Conservation (phyloP, 2,888 invertebrate genomes). For the Pycnomerus fuliginosus region DNA sequence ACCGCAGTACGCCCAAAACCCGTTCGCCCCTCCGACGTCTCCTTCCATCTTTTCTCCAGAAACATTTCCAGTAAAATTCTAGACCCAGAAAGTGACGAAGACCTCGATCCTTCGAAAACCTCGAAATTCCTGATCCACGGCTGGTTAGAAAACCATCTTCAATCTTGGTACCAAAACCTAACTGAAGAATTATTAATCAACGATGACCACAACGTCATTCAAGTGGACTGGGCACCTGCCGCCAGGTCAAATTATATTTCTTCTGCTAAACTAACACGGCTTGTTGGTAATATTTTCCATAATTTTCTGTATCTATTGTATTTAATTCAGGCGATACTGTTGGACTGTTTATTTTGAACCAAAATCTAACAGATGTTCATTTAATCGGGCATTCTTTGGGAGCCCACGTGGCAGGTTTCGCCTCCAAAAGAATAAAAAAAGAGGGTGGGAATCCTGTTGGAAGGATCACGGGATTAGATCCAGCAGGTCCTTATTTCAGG, state of each 20-base stretch:
- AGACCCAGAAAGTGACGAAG: not conserved
- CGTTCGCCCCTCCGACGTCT: slow-evolving; percentile 12
- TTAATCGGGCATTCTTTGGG: slow-evolving; percentile 44
- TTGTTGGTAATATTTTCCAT: slow-evolving; percentile 31
- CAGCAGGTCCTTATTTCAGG: slow-evolving; percentile 48
- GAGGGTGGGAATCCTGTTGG: slow-evolving; percentile 44
- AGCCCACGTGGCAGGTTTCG: slow-evolving; percentile 37
- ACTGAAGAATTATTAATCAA: slow-evolving; percentile 49
- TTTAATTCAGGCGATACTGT: too few species aligned
- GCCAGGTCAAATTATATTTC: slow-evolving; percentile 41
- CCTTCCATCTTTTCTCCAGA: slow-evolving; percentile 8
- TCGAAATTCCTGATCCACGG: slow-evolving; percentile 55
- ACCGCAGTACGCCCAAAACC: slow-evolving; percentile 10
- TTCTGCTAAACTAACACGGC: slow-evolving; percentile 36
- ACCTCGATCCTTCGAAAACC: slow-evolving; percentile 17
- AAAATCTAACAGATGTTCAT: too few species aligned
- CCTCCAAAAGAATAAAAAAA: slow-evolving; percentile 33
- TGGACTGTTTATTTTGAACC: too few species aligned
- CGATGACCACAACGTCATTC: slow-evolving; percentile 54
- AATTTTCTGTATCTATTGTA: not conserved
- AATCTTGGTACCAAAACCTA: slow-evolving; percentile 43
- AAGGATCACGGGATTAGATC: slow-evolving; percentile 54
- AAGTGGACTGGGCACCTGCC: slow-evolving; percentile 54
- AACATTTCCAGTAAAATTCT: not conserved
- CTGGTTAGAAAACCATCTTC: slow-evolving; percentile 50